Conservation (phyloP, 2,113 vertebrate genomes). For the Phaethornis superciliosus region DNA sequence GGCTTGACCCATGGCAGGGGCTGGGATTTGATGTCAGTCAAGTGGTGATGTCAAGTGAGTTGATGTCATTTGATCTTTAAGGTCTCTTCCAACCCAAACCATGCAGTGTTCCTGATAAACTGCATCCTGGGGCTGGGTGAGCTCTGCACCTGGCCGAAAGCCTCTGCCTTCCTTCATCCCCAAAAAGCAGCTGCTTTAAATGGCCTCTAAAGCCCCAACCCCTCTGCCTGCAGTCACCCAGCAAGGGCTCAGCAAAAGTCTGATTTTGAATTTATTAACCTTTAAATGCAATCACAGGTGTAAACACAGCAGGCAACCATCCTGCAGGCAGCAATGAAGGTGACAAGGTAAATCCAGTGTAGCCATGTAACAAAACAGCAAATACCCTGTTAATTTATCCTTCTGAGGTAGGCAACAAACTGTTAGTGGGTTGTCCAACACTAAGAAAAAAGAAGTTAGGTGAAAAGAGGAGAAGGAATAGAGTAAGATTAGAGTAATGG, state of each 20-base stretch:
- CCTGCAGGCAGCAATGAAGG: not conserved
- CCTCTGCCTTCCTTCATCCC: too few species aligned
- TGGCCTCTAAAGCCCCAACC: not conserved
- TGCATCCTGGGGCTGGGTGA: too few species aligned
- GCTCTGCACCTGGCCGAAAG: too few species aligned
- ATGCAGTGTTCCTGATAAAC: too few species aligned
- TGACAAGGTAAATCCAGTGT: not conserved
- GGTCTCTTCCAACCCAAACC: too few species aligned
- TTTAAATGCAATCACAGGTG: accelerated
- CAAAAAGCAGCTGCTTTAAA: not conserved
- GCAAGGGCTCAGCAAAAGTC: not conserved
- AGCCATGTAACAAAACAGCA: not conserved
- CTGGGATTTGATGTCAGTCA: too few species aligned
- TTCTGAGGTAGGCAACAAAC: not conserved
- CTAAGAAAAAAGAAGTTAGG: not conserved
- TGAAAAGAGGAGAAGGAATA: not conserved
- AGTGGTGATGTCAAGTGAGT: too few species aligned
- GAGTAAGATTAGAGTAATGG: not conserved
- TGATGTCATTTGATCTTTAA: too few species aligned
- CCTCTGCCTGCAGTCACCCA: not conserved
- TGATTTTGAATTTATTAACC: not conserved
- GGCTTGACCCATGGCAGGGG: too few species aligned
- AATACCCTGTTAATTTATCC: not conserved
- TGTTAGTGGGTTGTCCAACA: not conserved
- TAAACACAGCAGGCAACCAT: accelerated